A percentile compares a stretch with the other conserved stretches of the same genome.
These are phyloP conservation scores for Myopa testacea DNA, from an alignment of 2,888 invertebrate genomes.

Conservation along the genomic window DNA sequence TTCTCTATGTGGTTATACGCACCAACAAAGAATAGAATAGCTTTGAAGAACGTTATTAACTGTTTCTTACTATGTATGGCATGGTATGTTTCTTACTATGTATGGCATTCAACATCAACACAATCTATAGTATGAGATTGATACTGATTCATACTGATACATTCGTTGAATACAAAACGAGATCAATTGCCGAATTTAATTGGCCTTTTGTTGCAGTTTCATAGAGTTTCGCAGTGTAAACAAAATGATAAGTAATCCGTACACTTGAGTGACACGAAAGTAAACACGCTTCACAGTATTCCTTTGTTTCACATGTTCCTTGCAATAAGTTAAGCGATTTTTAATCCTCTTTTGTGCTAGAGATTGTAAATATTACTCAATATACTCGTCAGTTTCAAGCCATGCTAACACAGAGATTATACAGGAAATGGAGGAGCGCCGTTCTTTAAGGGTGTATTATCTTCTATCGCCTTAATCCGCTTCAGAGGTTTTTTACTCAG, in stretches of 20 bases:
- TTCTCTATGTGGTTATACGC: too few relatives aligned
- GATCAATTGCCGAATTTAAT: constrained; percentile 15
- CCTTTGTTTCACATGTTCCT: neutral
- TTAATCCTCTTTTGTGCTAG: constrained; percentile 34
- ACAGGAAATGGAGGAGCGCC: neutral
- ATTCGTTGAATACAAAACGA: too few relatives aligned
- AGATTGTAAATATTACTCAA: constrained; percentile 21
- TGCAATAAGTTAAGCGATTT: constrained; percentile 38
- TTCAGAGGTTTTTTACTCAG: neutral
- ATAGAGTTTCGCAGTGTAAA: constrained; percentile 5
- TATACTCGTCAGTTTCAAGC: neutral
- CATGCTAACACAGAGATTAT: neutral
- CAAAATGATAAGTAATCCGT: constrained; percentile 13
- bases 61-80: too few relatives aligned
- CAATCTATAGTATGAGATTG: too few relatives aligned
- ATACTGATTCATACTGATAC: too few relatives aligned
- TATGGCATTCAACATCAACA: too few relatives aligned
- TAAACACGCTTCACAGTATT: constrained; percentile 25
- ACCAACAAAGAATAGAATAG: too few relatives aligned
- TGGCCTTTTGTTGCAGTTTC: constrained; percentile 22
- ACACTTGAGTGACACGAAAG: constrained; percentile 32
- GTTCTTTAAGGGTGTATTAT: constrained; percentile 13
- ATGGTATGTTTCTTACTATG: too few relatives aligned
- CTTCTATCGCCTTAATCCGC: neutral
- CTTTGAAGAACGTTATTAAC: too few relatives aligned